Base-by-base conservation (phyloP, 2,888 invertebrate genomes). In the Dendrolimus houi region DNA sequence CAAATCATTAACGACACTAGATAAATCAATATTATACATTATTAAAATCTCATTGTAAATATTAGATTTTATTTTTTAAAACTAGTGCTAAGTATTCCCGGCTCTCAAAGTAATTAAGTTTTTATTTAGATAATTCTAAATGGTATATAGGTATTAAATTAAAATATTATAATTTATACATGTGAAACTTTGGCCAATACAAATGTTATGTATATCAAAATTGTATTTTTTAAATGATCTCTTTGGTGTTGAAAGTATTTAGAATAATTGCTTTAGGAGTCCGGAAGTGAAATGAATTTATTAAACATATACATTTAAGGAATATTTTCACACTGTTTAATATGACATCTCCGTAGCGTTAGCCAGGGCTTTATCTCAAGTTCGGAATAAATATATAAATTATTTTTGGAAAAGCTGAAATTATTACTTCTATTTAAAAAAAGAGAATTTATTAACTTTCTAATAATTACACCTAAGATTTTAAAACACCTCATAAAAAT, bases 211-310 rank as follows among this genome's bases (percentile, higher is more conserved):
- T 85, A 85, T 81, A 84, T 85, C 85, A 84, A 89, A 89, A 89
- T 87, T 88, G 86, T 90, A 89, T 89, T 89, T 85, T 83, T 85
- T 81, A 81, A 87, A 86, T 89, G 90, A 90, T 90, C 90, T 90
- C 90, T 88, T 89, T 77, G 86, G 82, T 82, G 83, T 83, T 80
- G 75, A 76, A 84, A 81, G 75, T 76, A 70, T 77, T 78, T 85
- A 85, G 81, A 47, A 79, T 81, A 83, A 87, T 88, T 89, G 87
- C 89, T 90, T 89, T 89, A 86, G 83, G 89, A 90, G 89, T 88
- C 89, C 77, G 89, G 88, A 87, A 81, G 83, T 85, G 77, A 82
- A 86, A 85, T 80, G 88, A 89, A 88, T 89, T 89, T 89, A 88
- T 86, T 85, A 86, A 85, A 82, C 56, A 81, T 81, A 81, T 81